Base-by-base conservation (phyloP, 2,113 vertebrate genomes). In the Paedocypris sp. region DNA sequence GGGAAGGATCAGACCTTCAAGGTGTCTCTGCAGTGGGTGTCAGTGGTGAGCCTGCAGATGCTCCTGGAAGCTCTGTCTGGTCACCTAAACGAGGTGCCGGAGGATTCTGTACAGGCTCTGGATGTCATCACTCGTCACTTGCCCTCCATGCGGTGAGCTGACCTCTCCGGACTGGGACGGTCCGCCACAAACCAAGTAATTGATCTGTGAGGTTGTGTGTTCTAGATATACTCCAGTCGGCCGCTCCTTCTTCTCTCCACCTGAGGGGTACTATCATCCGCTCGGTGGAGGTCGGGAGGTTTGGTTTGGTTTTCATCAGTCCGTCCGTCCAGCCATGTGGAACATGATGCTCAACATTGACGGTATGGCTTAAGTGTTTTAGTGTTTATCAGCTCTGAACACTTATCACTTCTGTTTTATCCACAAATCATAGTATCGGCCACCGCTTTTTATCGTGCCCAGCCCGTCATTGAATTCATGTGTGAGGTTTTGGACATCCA, bases 261-360 rank as follows among this genome's bases (percentile, higher is more conserved):
- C 95, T 0, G 93, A 99, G 82, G 95, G 95, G 26, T 99, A 99
- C 48, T 97, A 98, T 74, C 94, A 99, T 78, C 95, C 94, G n/a
- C 80, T 98, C 49, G 95, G 95, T 7, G 94, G 95, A 2, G 95
- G 95, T 33, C 82, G 95, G 66, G 95, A 99, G 74, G 95, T 99
- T 50, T 99, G 95, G 95, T 99, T 98, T 16, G 94, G 95, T 13
- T 99, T 99, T 76, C 95, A 99, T 75, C 95, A 99, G 82, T 99
- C 95, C 0, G 95, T 99, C 79, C 88, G 94, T 22, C 95, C 95
- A 22, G 94, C 93, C 51, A 98, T 98, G 95, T 98, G 95, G 95
- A 98, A 98, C 76, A 99, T 99, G 95, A 99, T 99, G 95, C 92
- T 99, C 60, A 99, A 99, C 73, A 99, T 99, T 0, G 94, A 99